Conservation (phyloP, 2,113 vertebrate genomes). For the Casuarius casuarius region DNA sequence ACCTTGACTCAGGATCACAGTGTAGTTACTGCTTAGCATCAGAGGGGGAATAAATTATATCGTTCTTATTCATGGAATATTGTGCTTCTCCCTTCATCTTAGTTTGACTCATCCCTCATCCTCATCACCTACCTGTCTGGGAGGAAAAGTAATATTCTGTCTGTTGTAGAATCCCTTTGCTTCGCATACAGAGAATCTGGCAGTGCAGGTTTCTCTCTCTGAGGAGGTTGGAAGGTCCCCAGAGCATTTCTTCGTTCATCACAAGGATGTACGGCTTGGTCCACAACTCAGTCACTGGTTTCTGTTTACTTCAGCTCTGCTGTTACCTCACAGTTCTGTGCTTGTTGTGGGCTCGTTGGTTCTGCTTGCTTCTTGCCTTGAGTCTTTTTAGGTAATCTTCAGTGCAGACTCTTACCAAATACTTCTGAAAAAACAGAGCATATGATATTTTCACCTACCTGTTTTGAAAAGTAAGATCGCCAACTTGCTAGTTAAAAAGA, state of each 20-base stretch:
- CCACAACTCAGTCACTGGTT: not conserved
- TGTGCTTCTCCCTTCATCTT: not conserved
- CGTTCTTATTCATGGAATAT: not conserved
- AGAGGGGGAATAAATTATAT: not conserved
- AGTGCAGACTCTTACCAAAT: not conserved
- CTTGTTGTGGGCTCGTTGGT: not conserved
- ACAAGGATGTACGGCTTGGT: fast-evolving
- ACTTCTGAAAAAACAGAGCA: not conserved
- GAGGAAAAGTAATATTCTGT: not conserved
- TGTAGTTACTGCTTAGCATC: not conserved
- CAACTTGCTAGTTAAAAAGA: not conserved
- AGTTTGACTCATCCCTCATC: not conserved
- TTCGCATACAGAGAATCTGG: not conserved
- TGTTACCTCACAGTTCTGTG: not conserved
- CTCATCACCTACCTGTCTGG: not conserved
- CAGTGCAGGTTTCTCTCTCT: not conserved
- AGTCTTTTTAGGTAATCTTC: not conserved
- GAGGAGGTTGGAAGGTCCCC: not conserved
- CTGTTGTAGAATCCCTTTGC: not conserved
- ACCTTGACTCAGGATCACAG: not conserved
- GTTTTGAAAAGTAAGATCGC: not conserved
- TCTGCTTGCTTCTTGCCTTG: not conserved
- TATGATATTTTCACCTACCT: not conserved
- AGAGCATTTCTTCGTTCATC: not conserved
- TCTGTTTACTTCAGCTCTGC: not conserved